phyloP scores from a whole-genome alignment of 2,797 vertebrate species.

The Alcedo quadribrachys region DNA sequence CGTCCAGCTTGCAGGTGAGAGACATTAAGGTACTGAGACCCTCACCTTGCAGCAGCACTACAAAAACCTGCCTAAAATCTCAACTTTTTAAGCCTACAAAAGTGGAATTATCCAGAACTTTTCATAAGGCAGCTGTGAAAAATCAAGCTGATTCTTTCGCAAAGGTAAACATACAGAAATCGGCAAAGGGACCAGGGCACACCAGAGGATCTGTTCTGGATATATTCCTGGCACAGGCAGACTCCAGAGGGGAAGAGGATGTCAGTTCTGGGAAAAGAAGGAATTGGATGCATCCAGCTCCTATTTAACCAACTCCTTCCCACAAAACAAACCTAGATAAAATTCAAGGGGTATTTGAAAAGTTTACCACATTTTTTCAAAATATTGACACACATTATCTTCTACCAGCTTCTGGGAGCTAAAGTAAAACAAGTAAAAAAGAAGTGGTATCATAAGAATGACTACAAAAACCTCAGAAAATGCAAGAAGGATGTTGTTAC shows the following conservation, averaged over 20 bases:
- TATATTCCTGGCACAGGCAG: conserved; percentile 38
- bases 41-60: not conserved
- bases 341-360: not conserved
- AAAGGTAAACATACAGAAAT: not conserved
- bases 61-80: not conserved
- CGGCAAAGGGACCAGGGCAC: not conserved
- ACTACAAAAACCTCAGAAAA: conserved; percentile 9
- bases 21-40: not conserved
- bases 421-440: not conserved
- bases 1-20: not conserved
- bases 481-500: not conserved
- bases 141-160: not conserved
- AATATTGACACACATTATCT: not conserved
- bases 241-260: conserved; percentile 20
- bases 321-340: not conserved
- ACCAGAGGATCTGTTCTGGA: conserved; percentile 20
- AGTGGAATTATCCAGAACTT: conserved; percentile 6
- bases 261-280: not conserved
- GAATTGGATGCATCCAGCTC: not conserved
- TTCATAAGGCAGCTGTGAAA: conserved; percentile 14
- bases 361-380: not conserved
- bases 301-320: conserved; percentile 14
- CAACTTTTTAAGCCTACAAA: not conserved
- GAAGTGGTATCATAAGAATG: not conserved
- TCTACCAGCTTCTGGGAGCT: not conserved